A percentile compares a stretch with the other conserved stretches of the same genome.
Evolutionary conservation across 1,140 invertebrate genomes (phyloP).

Genomic region (Aphelinus atriplicis): DNA sequence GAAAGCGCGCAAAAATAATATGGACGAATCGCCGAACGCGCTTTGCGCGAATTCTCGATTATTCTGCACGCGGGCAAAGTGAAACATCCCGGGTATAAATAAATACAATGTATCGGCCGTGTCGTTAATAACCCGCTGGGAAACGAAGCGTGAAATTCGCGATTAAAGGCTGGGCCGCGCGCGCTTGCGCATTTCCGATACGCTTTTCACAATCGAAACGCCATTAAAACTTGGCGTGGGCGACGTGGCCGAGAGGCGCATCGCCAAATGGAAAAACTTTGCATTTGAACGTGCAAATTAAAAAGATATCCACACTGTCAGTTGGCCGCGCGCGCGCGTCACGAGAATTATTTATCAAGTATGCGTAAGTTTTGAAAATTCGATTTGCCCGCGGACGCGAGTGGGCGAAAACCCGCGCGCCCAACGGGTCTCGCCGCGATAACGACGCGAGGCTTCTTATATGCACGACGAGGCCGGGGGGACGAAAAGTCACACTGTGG

Average conservation of each 20-base stretch:
- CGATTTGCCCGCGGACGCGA: not conserved
- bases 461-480: no score
- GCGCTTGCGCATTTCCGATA: not conserved
- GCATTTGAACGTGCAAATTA: not conserved
- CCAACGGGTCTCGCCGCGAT: no score
- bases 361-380: not conserved
- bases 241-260: not conserved
- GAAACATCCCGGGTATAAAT: not conserved
- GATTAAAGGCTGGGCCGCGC: not conserved
- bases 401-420: no score
- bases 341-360: conserved; percentile 14
- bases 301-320: not conserved
- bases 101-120: not conserved
- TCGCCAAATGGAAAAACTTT: conserved; percentile 12
- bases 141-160: conserved; percentile 29
- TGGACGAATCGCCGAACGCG: not conserved
- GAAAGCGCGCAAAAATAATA: no score
- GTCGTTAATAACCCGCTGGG: conserved; percentile 5
- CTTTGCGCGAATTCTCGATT: not conserved
- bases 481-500: no score
- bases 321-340: not conserved
- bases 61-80: not conserved
- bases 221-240: conserved; percentile 6
- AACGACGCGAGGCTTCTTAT: no score
- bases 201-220: conserved; percentile 11